Conservation (phyloP, 2,797 vertebrate species). For the Poliocrania exsul region DNA sequence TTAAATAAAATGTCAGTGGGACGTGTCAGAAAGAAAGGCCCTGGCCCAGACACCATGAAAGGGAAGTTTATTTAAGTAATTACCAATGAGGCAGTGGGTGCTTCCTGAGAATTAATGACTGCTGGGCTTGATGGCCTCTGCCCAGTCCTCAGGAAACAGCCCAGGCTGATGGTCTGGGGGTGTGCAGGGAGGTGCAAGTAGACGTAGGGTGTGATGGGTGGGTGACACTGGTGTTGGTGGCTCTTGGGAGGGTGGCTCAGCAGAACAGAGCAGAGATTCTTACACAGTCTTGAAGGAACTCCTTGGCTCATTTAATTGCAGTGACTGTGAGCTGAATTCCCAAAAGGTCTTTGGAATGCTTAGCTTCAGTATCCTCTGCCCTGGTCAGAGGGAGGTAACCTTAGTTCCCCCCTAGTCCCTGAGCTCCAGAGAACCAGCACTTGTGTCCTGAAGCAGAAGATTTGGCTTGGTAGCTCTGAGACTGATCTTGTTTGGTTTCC, state of each 20-base stretch:
- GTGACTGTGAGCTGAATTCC: background rate
- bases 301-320: background rate
- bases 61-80: constrained; percentile 60
- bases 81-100: constrained; percentile 1
- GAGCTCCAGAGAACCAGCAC: background rate
- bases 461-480: background rate
- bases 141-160: background rate
- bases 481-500: background rate
- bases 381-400: background rate
- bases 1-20: constrained; percentile 1
- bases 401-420: background rate
- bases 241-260: background rate
- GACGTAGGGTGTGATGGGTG: background rate
- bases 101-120: constrained; percentile 20
- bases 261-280: background rate
- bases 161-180: background rate
- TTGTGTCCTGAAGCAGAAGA: background rate
- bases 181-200: background rate
- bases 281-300: background rate
- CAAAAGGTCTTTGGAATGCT: background rate
- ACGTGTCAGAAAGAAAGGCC: background rate
- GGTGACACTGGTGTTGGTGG: background rate
- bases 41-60: background rate
- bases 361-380: constrained; percentile 7
- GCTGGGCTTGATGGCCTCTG: background rate